Evolutionary conservation across 1,140 invertebrate species (phyloP).

Genomic region (Papilio aristodemus): DNA sequence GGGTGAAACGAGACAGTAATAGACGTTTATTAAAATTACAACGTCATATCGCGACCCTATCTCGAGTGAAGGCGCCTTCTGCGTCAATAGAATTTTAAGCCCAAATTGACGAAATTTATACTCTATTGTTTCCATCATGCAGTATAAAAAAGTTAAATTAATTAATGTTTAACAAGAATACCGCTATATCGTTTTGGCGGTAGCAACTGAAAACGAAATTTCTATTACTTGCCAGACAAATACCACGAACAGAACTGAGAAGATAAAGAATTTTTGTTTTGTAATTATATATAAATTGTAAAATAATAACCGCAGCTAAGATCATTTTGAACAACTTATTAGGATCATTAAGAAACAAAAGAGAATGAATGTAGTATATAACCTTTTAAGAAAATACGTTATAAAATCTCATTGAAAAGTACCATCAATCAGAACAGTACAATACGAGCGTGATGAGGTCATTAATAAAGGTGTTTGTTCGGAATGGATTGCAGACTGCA

Average conservation of each 20-base stretch:
- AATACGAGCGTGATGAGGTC: conserved; percentile 7
- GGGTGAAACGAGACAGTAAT: conserved; percentile 9
- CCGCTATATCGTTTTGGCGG: no score
- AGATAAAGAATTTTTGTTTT: no score
- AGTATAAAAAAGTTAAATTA: no score
- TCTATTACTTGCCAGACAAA: no score
- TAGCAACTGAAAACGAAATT: no score
- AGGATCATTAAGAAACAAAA: conserved; percentile 3
- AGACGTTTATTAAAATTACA: conserved; percentile 21
- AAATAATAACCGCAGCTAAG: no score
- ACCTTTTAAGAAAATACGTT: no score
- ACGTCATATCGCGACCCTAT: conserved; percentile 8
- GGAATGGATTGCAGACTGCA: conserved; percentile 13
- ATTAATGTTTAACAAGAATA: no score
- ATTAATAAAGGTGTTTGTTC: conserved; percentile 17
- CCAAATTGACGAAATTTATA: not conserved
- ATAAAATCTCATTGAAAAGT: not conserved
- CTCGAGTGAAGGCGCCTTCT: conserved; percentile 2
- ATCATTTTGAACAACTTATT: not conserved
- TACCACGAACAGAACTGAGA: no score
- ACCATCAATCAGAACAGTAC: conserved; percentile 1
- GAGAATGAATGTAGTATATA: not conserved
- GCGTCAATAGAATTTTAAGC: conserved; percentile 13
- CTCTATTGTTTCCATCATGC: no score
- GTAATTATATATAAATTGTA: no score